These are phyloP conservation scores for Heteromormyrus szaboi DNA, from an alignment of 2,797 vertebrate genomes.

Conservation along the genomic window DNA sequence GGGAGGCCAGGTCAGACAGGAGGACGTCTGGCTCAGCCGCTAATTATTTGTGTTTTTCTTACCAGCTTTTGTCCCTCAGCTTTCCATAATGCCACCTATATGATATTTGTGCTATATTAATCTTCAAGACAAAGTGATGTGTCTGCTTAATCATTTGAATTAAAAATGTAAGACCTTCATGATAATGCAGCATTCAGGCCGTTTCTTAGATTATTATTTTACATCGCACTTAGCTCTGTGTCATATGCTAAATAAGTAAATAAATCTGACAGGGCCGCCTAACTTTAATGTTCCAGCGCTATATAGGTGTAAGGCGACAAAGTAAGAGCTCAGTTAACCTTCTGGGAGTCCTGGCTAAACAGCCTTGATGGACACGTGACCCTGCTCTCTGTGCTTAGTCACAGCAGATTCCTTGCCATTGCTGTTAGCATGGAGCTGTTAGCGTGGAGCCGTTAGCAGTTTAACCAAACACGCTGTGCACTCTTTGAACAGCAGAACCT, in stretches of 20 bases:
- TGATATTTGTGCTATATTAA: not conserved
- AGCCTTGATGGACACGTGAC: not conserved
- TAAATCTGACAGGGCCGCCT: not conserved
- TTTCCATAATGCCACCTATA: not conserved
- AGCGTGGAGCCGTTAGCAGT: not conserved
- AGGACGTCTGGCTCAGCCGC: not conserved
- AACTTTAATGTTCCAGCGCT: not conserved
- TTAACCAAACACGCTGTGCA: not conserved
- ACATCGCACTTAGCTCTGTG: not conserved
- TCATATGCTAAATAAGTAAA: not conserved
- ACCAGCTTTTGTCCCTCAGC: not conserved
- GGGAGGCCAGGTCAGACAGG: slow-evolving; percentile 17
- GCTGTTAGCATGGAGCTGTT: not conserved
- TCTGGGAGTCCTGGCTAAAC: not conserved
- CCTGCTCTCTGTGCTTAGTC: not conserved
- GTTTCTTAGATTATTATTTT: not conserved
- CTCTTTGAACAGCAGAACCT: not conserved
- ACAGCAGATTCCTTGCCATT: not conserved
- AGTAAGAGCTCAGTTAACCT: not conserved
- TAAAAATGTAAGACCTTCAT: not conserved
- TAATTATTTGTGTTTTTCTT: not conserved
- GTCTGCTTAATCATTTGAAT: not conserved
- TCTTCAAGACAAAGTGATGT: not conserved
- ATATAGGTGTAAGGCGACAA: not conserved
- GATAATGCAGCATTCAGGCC: not conserved